These are phyloP conservation scores for Dicyrtomina minuta DNA, from an alignment of 2,888 invertebrate species.

Conservation along the genomic window DNA sequence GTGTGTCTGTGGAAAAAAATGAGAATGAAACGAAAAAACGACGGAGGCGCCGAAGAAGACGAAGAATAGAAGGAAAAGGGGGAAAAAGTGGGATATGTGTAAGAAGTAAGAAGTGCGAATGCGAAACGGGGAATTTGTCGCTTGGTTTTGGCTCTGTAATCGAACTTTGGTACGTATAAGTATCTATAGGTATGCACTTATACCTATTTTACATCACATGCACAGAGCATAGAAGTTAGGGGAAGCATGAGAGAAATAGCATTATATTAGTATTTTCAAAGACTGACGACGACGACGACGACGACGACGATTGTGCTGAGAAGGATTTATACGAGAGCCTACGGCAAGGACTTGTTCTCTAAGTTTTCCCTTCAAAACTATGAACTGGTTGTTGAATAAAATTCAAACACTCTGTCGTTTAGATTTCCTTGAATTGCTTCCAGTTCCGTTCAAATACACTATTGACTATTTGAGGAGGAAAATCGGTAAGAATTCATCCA, in stretches of 20 bases:
- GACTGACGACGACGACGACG: neutral
- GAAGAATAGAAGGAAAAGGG: neutral
- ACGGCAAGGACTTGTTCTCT: too few species aligned
- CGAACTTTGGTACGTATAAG: neutral
- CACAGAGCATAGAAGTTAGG: too few species aligned
- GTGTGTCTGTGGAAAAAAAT: too few species aligned
- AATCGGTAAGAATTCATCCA: constrained; percentile 20
- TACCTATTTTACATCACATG: too few species aligned
- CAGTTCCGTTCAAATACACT: constrained; percentile 4
- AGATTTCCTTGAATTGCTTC: constrained; percentile 13
- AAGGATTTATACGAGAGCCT: too few species aligned
- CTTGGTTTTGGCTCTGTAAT: neutral
- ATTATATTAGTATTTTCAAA: constrained; percentile 3
- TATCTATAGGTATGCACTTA: neutral
- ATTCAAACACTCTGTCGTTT: neutral
- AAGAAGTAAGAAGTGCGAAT: too few species aligned
- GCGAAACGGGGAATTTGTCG: too few species aligned
- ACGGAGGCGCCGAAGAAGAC: neutral
- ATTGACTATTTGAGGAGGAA: constrained; percentile 20
- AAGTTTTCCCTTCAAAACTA: neutral
- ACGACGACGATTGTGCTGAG: too few species aligned
- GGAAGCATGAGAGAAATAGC: too few species aligned
- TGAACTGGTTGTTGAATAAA: constrained; percentile 13
- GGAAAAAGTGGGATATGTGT: neutral
- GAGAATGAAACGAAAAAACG: too few species aligned